Evolutionary conservation across 2,113 vertebrate species (phyloP).

Genomic region (Ameiurus melas): DNA sequence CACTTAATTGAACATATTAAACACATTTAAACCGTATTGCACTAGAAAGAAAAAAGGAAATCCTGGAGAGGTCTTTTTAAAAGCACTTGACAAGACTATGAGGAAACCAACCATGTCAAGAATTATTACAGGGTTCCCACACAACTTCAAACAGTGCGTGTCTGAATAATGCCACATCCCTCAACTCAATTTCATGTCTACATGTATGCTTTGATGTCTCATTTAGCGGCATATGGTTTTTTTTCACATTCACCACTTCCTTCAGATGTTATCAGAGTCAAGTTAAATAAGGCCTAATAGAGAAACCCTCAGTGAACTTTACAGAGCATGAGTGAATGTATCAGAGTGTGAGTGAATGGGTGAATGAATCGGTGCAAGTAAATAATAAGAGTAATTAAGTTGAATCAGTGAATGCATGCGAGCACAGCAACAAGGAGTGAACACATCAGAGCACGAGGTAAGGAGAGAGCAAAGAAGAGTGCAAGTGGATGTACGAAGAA

Average conservation of each 20-base stretch:
- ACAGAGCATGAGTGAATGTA: background rate
- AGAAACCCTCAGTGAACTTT: background rate
- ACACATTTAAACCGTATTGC: background rate
- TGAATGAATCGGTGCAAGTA: background rate
- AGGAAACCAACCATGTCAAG: background rate
- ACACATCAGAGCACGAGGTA: background rate
- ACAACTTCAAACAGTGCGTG: background rate
- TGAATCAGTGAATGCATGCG: background rate
- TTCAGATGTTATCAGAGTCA: conserved; percentile 13
- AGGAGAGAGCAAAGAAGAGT: background rate
- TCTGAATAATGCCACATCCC: background rate
- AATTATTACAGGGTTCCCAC: background rate
- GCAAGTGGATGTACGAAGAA: background rate
- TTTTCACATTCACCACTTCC: background rate
- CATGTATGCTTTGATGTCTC: background rate
- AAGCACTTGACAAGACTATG: conserved; percentile 6
- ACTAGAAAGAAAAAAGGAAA: background rate
- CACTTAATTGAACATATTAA: background rate
- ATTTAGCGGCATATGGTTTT: background rate
- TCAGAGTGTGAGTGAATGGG: background rate
- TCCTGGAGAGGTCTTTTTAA: conserved; percentile 3
- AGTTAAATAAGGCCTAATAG: background rate
- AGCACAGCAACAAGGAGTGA: background rate
- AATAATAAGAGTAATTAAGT: background rate
- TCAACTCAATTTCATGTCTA: background rate